Evolutionary conservation across 1,140 invertebrate genomes (phyloP).

Genomic region (Philotrypesis tridentata): DNA sequence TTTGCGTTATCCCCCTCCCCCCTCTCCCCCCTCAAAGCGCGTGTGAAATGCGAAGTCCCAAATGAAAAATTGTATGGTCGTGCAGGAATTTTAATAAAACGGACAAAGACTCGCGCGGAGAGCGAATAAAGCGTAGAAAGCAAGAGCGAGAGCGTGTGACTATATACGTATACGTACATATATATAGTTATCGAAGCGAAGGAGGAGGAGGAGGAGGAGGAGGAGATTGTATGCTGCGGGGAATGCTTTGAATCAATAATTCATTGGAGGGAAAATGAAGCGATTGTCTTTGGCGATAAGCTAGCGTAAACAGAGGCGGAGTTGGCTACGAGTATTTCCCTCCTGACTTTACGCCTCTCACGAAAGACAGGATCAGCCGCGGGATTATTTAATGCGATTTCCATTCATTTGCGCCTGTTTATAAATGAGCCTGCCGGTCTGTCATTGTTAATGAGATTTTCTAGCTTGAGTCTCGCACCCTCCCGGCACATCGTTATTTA

Average conservation of each 20-base stretch:
- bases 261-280: conserved; percentile 30
- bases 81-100: background rate
- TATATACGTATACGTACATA: too few relatives aligned
- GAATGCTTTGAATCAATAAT: conserved; percentile 28
- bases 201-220: conserved; percentile 7
- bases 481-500: too few relatives aligned
- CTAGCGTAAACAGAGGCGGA: background rate
- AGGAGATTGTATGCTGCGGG: background rate
- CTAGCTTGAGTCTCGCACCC: too few relatives aligned
- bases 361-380: background rate
- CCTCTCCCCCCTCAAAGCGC: too few relatives aligned
- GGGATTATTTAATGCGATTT: background rate
- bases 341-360: background rate
- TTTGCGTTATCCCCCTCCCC: too few relatives aligned
- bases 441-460: background rate
- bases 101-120: background rate
- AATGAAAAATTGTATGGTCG: background rate
- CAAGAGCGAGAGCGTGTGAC: background rate
- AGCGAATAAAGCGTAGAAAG: background rate
- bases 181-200: background rate
- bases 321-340: background rate
- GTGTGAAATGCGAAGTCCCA: too few relatives aligned
- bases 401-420: background rate
- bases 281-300: conserved; percentile 24
- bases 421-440: background rate